A percentile compares a stretch with the other conserved stretches of the same genome.
Evolutionary conservation across 37 sponge, comb jelly and placozoan genomes (phyloP).

Genomic region (Chondrilla cf. caribensis): DNA sequence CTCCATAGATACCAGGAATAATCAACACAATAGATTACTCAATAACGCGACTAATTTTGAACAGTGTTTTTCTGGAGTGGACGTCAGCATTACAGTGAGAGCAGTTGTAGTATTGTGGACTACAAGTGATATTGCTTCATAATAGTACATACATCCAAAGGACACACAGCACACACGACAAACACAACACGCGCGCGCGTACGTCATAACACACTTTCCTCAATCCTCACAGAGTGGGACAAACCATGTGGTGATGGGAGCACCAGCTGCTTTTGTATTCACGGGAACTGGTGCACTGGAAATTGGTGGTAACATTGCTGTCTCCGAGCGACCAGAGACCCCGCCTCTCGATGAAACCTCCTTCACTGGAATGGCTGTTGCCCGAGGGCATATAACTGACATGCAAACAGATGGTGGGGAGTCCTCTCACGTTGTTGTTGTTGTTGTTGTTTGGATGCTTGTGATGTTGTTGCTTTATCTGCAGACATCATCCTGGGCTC

Average conservation of each 20-base stretch:
- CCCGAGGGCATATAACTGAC: background rate
- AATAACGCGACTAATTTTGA: background rate
- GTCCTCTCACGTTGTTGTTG: background rate
- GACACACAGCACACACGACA: too few species aligned
- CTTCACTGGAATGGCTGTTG: constrained; percentile 1
- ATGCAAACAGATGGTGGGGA: background rate
- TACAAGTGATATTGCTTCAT: too few species aligned
- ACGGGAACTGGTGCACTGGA: background rate
- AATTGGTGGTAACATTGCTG: background rate
- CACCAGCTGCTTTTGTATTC: background rate
- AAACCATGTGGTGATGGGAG: background rate
- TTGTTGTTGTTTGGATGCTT: background rate
- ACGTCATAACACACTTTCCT: background rate
- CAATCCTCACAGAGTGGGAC: background rate
- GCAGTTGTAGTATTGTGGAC: background rate
- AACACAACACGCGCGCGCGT: background rate
- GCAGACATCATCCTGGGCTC: constrained; percentile 11
- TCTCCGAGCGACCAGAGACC: background rate
- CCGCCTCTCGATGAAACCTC: background rate
- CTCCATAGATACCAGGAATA: background rate
- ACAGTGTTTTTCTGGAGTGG: background rate
- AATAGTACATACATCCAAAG: too few species aligned
- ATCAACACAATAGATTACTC: background rate
- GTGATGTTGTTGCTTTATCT: background rate
- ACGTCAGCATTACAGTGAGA: background rate